Evolutionary conservation across 2,797 vertebrate genomes (phyloP), one percentile per base, ranked within the genome.

Genomic region (Eutrigla gurnardus): DNA sequence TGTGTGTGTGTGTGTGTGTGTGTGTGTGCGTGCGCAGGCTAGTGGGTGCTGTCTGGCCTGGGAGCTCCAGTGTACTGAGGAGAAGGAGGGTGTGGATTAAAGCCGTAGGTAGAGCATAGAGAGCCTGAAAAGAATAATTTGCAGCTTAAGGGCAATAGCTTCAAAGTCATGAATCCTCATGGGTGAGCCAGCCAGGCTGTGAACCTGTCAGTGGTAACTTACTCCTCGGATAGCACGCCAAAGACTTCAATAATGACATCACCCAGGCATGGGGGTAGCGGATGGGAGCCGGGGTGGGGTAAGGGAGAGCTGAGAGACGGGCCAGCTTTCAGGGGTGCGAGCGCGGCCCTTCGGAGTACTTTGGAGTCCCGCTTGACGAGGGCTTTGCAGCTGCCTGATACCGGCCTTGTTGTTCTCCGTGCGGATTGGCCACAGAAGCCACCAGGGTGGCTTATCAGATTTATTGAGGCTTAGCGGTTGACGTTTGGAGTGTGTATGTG

Each of bases 221-320:
- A 94, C 94, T 94, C 95, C 91, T 91, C 73, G 93, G 94, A 90
- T 93, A 94, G 95, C 89, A 92, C 92, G 93, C 94, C 93, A 93
- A 94, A 96, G 95, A 96, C 96, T 97, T 96, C 96, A 95, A 97
- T 97, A 96, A 97, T 97, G 97, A 98, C 97, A 97, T 97, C 96
- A 97, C 90, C 94, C 94, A 90, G 94, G 91, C 94, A 93, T 93
- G 92, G 94, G 80, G 95, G 95, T 94, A 91, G 78, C 47, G 73
- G 70, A 45, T 58, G 18, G 68, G 80, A 78, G 68, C 54, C 2
- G 70, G 73, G 78, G 57, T 64, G 64, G 86, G 75, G 80, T 73
- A 78, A 89, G 73, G 70, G 82, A 86, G 86, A 85, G 86, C 87
- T 18, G 61, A 82, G 82, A 89, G 86, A 89, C 58, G 15, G 91